These are phyloP conservation scores for Cephus nigrinus DNA, from an alignment of 2,888 invertebrate species.

Conservation along the genomic window DNA sequence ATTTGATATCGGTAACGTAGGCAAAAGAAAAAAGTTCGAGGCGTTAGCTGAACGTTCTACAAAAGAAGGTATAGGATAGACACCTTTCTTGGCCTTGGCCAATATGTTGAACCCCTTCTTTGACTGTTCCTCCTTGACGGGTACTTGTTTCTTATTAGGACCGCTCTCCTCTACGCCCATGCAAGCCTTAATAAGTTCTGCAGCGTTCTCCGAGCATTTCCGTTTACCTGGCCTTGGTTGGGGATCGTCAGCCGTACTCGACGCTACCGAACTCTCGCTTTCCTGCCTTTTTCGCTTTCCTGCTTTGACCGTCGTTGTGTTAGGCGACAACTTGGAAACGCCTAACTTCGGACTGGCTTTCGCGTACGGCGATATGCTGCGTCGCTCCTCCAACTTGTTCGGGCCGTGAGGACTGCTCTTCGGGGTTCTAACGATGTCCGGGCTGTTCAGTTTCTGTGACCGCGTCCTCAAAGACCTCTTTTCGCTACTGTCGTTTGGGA, in stretches of 20 bases:
- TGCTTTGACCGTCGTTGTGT: constrained; percentile 53
- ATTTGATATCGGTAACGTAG: not conserved
- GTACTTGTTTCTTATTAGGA: constrained; percentile 65
- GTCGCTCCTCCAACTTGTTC: constrained; percentile 57
- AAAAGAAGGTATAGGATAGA: constrained; percentile 33
- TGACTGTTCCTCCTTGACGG: constrained; percentile 61
- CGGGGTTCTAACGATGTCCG: constrained; percentile 59
- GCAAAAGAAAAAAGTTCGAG: constrained; percentile 16
- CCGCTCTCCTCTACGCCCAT: constrained; percentile 68
- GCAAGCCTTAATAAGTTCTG: constrained; percentile 71
- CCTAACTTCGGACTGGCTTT: constrained; percentile 65
- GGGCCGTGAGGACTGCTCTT: constrained; percentile 61
- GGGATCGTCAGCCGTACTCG: constrained; percentile 72
- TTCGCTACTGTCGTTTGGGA: constrained; percentile 74
- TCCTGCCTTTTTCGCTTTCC: constrained; percentile 82
- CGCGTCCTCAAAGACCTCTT: constrained; percentile 66
- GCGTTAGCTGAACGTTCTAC: constrained; percentile 18
- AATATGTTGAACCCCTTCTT: constrained; percentile 63
- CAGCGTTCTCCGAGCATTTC: constrained; percentile 74
- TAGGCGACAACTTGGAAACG: constrained; percentile 49
- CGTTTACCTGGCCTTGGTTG: constrained; percentile 69
- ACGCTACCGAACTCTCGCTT: constrained; percentile 79
- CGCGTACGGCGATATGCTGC: constrained; percentile 64
- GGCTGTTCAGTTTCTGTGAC: constrained; percentile 63
- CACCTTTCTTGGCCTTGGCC: constrained; percentile 63